Evolutionary conservation across 1,140 invertebrate species (phyloP), one percentile per base, ranked within the genome.

Genomic region (Heterodera schachtii): DNA sequence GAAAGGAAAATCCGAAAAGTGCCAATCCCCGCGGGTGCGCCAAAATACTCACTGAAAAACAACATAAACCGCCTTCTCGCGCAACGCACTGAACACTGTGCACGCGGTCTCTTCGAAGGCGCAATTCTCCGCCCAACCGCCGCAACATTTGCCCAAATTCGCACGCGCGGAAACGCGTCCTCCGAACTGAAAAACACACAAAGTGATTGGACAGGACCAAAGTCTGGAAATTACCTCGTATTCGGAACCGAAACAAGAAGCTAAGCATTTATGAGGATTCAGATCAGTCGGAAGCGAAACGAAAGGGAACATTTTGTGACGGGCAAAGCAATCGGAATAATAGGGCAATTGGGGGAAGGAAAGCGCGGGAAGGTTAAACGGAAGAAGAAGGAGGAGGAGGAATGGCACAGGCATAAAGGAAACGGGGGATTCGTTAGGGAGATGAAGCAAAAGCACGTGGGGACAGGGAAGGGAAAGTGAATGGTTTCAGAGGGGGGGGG

Each of bases 251-350:
- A 64, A 64, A 64, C 57, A 64, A 64, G 57, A 11, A 5, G 57
- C 5, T 4, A 64, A 64, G 16, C 57, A 64, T 64, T 64, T 64
- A 19, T 64, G 57, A 19, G 57, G 57, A 19, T 64, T 19, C 11
- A 64, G 19, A 64, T 19, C 13, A 19, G 11, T 64, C 19, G 57
- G 57, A 13, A 64, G 16, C 16, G 57, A 64, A 64, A 64, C 57
- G 57, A 64, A 64, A 64, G 57, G 57, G 57, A 19, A 64, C 57
- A 64, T 64, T 64, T 64, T 64, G 57, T 64, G 57, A 64, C 57
- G 57, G 57, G 57, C 57, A 19, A 64, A 64, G 16, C 57, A 64
- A 64, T 64, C 57, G 57, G 57, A 64, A 64, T 64, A 64, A 19
- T 19, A 19, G 57, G 11, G 1, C 4, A 64, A 64, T 2, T 19